These are phyloP conservation scores for Drosophila glabriapex DNA, from an alignment of 2,888 invertebrate species.

Conservation along the genomic window DNA sequence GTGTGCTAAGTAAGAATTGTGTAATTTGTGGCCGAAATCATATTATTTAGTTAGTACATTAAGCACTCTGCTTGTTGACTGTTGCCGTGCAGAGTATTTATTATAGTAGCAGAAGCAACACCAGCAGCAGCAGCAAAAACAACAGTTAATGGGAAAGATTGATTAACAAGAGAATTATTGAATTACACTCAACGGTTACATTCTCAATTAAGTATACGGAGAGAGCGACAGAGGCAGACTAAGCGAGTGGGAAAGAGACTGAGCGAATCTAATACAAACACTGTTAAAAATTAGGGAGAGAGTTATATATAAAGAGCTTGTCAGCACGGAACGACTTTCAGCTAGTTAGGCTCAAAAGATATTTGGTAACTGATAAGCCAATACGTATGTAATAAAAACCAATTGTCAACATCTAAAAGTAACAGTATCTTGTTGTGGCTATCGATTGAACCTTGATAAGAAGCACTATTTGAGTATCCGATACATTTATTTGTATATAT, in stretches of 20 bases:
- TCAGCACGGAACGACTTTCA: background rate
- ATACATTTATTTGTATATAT: background rate
- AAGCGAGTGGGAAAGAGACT: background rate
- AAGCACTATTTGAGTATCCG: background rate
- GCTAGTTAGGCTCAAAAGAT: background rate
- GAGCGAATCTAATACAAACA: background rate
- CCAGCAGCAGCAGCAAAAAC: slow-evolving; percentile 20
- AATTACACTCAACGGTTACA: slow-evolving; percentile 40
- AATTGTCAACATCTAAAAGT: background rate
- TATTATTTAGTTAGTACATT: slow-evolving; percentile 26
- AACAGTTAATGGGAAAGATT: slow-evolving; percentile 45
- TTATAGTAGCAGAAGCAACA: slow-evolving; percentile 3
- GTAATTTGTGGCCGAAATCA: slow-evolving; percentile 31
- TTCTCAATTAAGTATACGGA: slow-evolving; percentile 5
- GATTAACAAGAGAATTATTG: slow-evolving; percentile 39
- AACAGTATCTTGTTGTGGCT: background rate
- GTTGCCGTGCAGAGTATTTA: slow-evolving; percentile 6
- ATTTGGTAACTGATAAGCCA: background rate
- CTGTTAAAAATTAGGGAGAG: slow-evolving; percentile 14
- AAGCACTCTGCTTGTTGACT: slow-evolving; percentile 12
- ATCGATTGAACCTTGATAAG: background rate
- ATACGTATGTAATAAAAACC: background rate
- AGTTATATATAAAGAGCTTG: slow-evolving; percentile 19
- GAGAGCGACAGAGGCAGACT: background rate
- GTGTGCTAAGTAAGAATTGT: background rate